Percentiles rank a stretch among this genome's conserved stretches.
Conservation (phyloP, 2,797 vertebrate genomes). For the Phataginus tricuspis region DNA sequence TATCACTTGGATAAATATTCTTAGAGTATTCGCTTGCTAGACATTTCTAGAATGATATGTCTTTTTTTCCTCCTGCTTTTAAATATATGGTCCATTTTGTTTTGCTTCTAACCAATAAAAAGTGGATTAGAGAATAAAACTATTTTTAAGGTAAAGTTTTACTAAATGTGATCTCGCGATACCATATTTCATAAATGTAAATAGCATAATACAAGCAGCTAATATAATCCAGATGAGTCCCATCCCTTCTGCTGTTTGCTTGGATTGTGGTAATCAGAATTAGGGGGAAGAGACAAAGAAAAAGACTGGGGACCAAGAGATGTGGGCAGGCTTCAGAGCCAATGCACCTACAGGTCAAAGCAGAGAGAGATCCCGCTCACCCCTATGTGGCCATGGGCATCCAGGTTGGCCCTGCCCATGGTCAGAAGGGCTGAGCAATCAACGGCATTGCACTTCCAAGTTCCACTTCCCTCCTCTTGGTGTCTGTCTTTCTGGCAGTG, state of each 20-base stretch:
- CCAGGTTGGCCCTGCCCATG: background rate
- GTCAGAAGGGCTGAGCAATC: background rate
- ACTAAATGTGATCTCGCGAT: constrained; percentile 48
- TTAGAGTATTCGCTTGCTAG: constrained; percentile 66
- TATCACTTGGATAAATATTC: constrained; percentile 71
- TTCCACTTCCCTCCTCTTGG: background rate
- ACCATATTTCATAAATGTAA: constrained; percentile 55
- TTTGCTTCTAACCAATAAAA: constrained; percentile 73
- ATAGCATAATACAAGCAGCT: constrained; percentile 56
- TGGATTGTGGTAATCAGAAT: background rate
- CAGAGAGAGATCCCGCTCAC: background rate
- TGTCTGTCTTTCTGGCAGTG: background rate
- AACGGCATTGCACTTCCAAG: background rate
- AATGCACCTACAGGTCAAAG: background rate
- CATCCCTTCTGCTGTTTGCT: constrained; percentile 2
- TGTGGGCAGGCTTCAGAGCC: background rate
- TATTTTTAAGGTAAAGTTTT: constrained; percentile 70
- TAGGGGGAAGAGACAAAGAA: background rate
- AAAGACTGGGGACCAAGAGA: background rate
- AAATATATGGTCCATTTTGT: constrained; percentile 66
- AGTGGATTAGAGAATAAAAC: constrained; percentile 62
- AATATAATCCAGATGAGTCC: constrained; percentile 40
- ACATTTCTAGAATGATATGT: constrained; percentile 65
- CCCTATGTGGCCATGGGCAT: background rate
- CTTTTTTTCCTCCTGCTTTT: constrained; percentile 58